Percentiles rank a stretch among this genome's conserved stretches.
phyloP scores from a whole-genome alignment of 2,113 vertebrate species.

The Danionella cerebrum region DNA sequence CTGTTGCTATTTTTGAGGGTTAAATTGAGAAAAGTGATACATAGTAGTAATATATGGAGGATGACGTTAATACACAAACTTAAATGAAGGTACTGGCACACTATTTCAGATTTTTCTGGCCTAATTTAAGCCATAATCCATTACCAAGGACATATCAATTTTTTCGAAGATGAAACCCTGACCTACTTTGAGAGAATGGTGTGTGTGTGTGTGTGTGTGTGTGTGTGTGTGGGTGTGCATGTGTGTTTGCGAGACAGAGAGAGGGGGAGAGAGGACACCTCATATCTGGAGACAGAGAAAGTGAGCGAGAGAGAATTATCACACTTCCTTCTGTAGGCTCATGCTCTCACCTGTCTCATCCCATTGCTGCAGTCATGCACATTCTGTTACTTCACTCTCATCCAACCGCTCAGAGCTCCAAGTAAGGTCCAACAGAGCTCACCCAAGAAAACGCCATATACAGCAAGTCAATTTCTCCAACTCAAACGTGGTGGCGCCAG shows the following conservation, averaged over 20 bases:
- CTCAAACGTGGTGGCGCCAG: not conserved
- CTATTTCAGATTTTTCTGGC: not conserved
- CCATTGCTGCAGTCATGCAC: slow-evolving; percentile 21
- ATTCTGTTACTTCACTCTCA: slow-evolving; percentile 12
- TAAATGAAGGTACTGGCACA: not conserved
- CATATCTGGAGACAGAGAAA: slow-evolving; percentile 6
- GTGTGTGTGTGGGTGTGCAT: not conserved
- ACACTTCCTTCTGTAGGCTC: not conserved
- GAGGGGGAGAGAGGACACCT: not conserved
- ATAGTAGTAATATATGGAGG: no score
- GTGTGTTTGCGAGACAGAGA: not conserved
- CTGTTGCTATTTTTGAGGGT: no score
- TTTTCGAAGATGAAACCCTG: not conserved
- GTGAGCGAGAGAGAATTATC: not conserved
- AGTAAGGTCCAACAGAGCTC: not conserved
- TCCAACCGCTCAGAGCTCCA: not conserved
- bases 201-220: not conserved
- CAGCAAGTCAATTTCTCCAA: not conserved
- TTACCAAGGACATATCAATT: not conserved
- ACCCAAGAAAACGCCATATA: not conserved
- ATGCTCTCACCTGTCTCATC: slow-evolving; percentile 7
- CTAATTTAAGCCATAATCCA: not conserved
- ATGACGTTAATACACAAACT: not conserved
- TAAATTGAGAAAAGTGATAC: no score
- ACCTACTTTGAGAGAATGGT: slow-evolving; percentile 3